These are phyloP conservation scores for Clarias macrocephalus DNA, from an alignment of 2,113 vertebrate genomes.

Conservation along the genomic window DNA sequence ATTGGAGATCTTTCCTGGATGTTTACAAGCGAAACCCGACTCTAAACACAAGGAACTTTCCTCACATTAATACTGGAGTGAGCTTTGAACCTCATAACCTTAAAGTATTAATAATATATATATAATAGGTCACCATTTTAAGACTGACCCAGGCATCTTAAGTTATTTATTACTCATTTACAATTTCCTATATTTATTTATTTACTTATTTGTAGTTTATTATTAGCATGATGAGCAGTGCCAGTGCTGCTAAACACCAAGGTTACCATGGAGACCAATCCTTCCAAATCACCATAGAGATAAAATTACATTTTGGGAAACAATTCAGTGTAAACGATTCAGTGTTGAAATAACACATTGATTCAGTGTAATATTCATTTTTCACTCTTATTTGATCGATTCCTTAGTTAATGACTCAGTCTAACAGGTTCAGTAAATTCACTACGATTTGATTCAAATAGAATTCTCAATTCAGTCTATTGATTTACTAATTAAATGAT, in stretches of 20 bases:
- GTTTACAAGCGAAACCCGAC: neutral
- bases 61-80: neutral
- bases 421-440: neutral
- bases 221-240: no score
- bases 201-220: no score
- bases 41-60: neutral
- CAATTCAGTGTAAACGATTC: neutral
- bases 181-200: no score
- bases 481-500: neutral
- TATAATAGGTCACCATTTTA: no score
- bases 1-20: neutral
- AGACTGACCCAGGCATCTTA: no score
- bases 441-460: neutral
- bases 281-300: neutral
- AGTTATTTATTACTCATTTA: no score
- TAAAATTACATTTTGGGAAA: neutral
- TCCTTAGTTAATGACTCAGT: neutral
- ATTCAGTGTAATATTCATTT: neutral
- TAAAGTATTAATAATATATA: no score
- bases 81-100: no score
- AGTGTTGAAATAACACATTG: neutral
- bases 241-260: neutral
- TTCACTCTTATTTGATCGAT: neutral
- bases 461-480: neutral
- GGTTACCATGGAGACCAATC: neutral